phyloP scores from a whole-genome alignment of 2,113 vertebrate genomes.

The Axis porcinus region DNA sequence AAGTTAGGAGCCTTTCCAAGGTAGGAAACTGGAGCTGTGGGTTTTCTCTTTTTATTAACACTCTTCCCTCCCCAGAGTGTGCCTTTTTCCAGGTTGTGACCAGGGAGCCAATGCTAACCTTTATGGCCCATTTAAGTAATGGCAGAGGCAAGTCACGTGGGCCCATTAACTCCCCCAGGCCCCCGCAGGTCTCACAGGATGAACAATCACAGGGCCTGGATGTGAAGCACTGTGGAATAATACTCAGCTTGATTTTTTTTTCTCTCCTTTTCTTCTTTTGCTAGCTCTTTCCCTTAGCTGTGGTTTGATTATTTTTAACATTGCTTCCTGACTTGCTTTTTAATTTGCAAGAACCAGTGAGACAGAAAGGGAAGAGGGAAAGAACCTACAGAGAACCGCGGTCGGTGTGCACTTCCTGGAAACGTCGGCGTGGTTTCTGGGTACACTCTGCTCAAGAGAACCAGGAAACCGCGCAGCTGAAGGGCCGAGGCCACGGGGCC shows the following conservation, averaged over 20 bases:
- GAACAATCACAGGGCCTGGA: neutral
- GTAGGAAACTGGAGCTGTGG: neutral
- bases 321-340: slow-evolving; percentile 53
- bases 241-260: neutral
- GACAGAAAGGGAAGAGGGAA: neutral
- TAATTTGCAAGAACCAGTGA: slow-evolving; percentile 35
- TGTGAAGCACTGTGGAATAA: neutral
- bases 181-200: neutral
- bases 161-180: neutral
- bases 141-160: neutral
- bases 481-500: rapidly evolving
- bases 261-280: neutral
- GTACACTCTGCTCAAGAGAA: neutral
- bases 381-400: neutral
- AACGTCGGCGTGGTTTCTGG: slow-evolving; percentile 15
- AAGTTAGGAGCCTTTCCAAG: neutral
- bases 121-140: neutral
- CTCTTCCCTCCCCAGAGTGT: neutral
- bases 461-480: neutral
- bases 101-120: neutral
- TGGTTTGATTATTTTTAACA: slow-evolving; percentile 62
- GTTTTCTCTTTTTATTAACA: neutral
- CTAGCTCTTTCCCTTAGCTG: neutral
- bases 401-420: slow-evolving; percentile 50
- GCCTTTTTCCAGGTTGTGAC: neutral